phyloP scores from a whole-genome alignment of 2,797 vertebrate species.

The Tadarida brasiliensis region DNA sequence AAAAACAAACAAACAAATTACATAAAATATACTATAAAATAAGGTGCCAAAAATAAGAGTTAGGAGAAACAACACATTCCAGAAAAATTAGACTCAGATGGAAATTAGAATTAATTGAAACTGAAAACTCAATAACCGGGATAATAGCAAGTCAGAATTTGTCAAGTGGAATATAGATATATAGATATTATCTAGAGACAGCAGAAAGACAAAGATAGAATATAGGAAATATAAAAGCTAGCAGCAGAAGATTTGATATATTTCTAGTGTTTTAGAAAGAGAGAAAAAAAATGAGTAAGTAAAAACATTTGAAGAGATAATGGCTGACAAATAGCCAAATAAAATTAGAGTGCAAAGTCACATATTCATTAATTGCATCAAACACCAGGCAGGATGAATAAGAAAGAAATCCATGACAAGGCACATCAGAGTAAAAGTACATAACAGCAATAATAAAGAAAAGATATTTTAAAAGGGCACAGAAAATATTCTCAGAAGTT shows the following conservation, averaged over 20 bases:
- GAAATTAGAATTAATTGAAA: conserved; percentile 3
- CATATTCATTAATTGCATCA: not conserved
- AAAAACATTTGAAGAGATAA: not conserved
- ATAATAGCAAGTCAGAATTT: not conserved
- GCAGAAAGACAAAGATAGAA: not conserved
- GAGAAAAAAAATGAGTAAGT: not conserved
- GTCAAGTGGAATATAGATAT: not conserved
- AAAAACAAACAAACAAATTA: too few relatives aligned
- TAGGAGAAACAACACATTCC: not conserved
- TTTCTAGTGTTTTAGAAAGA: not conserved
- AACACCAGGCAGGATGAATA: not conserved
- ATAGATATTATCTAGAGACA: not conserved
- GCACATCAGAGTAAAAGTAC: not conserved
- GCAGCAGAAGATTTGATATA: not conserved
- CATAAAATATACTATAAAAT: not conserved
- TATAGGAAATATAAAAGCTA: not conserved
- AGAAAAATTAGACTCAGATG: not conserved
- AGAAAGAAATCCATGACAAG: not conserved
- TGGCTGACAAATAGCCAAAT: not conserved
- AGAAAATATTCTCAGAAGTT: not conserved
- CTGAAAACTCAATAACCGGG: not conserved
- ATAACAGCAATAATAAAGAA: not conserved
- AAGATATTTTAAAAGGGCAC: not conserved
- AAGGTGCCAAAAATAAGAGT: not conserved
- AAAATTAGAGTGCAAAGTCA: not conserved